phyloP scores from a whole-genome alignment of 2,113 vertebrate genomes.

The Calyptomena viridis region DNA sequence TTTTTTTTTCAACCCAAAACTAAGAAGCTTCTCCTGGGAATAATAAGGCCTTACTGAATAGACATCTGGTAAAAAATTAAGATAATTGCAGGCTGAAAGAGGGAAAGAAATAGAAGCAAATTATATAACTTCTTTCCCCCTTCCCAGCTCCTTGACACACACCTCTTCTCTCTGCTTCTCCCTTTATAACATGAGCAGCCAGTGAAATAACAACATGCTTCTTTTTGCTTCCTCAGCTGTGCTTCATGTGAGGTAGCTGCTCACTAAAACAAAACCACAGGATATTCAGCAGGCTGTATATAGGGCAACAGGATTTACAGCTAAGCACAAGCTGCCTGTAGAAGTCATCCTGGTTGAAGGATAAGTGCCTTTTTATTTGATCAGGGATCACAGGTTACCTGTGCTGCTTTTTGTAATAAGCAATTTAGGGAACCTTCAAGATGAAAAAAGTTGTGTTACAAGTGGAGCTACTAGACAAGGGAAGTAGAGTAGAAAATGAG shows the following conservation, averaged over 20 bases:
- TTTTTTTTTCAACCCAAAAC: background rate
- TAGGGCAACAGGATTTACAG: constrained; percentile 53
- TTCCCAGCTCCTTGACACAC: background rate
- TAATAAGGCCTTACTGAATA: background rate
- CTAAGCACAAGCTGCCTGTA: constrained; percentile 43
- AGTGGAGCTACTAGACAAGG: background rate
- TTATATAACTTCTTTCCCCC: background rate
- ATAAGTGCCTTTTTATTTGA: constrained; percentile 1
- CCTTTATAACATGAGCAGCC: background rate
- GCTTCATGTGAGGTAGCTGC: background rate
- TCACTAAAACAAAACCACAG: background rate
- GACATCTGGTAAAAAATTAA: background rate
- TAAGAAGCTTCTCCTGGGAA: background rate
- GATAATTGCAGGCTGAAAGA: background rate
- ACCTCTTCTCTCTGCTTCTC: background rate
- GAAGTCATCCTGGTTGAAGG: constrained; percentile 20
- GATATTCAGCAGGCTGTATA: background rate
- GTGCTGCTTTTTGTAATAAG: background rate
- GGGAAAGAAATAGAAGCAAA: background rate
- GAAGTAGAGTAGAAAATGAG: background rate
- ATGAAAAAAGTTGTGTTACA: background rate
- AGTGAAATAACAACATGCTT: background rate
- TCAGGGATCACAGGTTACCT: constrained; percentile 1
- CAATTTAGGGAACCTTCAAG: background rate
- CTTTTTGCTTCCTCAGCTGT: background rate